Base-by-base conservation (phyloP, 2,113 vertebrate genomes). In the Paramisgurnus dabryanus region DNA sequence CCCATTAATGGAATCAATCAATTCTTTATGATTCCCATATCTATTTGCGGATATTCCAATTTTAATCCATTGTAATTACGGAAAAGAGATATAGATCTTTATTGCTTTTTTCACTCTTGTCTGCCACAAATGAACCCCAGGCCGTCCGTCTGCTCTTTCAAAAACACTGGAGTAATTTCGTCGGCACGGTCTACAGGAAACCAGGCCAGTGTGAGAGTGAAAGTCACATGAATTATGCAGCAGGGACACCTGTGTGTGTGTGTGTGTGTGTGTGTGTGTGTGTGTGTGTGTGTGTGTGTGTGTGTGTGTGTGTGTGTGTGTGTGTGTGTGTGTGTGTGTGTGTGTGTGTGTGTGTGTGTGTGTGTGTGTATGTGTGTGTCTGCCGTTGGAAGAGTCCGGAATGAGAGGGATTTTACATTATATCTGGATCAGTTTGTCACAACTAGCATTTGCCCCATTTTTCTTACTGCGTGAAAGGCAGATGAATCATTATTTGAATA, bases 151-250 rank as follows among this genome's bases (percentile, higher is more conserved):
- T 65, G 45, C 61, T 76, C 43, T 40, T 53, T 2, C 18, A n/a
- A 45, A 82, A 79, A 79, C 76, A 84, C 47, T 81, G 75, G 74
- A 79, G 70, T 77, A 79, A 79, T 81, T 81, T 84, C 69, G 68
- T 64, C 17, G 11, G 69, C 80, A 67, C 39, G 8, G 39, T 47
- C 67, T 88, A 83, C 80, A 80, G 67, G 86, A 87, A 87, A 86
- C 85, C 49, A 67, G 72, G 85, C 79, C 79, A 89, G 85, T 88
- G 87, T 87, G 73, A 86, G 86, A 86, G 82, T 87, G 79, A 84
- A 87, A 85, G 79, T 43, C 27, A 53, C 22, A 87, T 91, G 88
- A 93, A 93, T 92, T 89, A 92, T 92, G 90, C 88, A 93, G 89
- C 57, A 84, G 55, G 53, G 50, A 67, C 86, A 88, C 85, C 85